These are phyloP conservation scores for Pelodytes ibericus DNA, from an alignment of 2,797 vertebrate species.

Conservation along the genomic window DNA sequence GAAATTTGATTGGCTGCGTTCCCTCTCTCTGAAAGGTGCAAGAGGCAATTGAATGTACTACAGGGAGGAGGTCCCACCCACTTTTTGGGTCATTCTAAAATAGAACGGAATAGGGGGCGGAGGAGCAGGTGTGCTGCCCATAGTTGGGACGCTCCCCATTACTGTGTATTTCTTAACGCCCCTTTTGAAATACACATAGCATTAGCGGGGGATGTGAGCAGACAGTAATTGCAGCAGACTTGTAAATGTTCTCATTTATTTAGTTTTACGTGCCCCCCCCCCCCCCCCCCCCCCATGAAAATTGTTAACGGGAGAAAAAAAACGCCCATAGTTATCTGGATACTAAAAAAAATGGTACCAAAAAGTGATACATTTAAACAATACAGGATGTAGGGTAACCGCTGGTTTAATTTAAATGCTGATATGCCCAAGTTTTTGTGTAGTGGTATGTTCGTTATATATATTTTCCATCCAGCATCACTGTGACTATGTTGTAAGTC, in stretches of 20 bases:
- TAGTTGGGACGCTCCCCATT: constrained; percentile 38
- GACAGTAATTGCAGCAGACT: constrained; percentile 51
- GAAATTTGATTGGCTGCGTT: not conserved
- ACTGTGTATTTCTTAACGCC: constrained; percentile 38
- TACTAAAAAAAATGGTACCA: too few species aligned
- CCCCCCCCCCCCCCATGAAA: constrained; percentile 8
- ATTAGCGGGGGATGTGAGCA: constrained; percentile 50
- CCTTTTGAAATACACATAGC: constrained; percentile 43
- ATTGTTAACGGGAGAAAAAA: constrained; percentile 25
- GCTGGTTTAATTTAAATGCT: too few species aligned
- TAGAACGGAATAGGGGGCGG: constrained; percentile 25
- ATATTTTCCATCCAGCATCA: too few species aligned
- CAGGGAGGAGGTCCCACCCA: constrained; percentile 13
- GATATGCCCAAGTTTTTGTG: too few species aligned
- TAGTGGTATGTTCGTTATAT: too few species aligned
- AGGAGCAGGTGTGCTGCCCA: constrained; percentile 46
- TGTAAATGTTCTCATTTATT: constrained; percentile 18
- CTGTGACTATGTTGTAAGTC: too few species aligned
- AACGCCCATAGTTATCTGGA: not conserved
- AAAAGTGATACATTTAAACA: too few species aligned
- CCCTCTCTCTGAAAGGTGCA: not conserved
- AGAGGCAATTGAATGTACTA: not conserved
- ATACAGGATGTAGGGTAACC: too few species aligned
- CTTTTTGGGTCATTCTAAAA: constrained; percentile 27
- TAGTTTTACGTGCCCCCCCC: constrained; percentile 1